A percentile compares a stretch with the other conserved stretches of the same genome.
phyloP scores from a whole-genome alignment of 2,113 vertebrate genomes.

The Diadophis punctatus region DNA sequence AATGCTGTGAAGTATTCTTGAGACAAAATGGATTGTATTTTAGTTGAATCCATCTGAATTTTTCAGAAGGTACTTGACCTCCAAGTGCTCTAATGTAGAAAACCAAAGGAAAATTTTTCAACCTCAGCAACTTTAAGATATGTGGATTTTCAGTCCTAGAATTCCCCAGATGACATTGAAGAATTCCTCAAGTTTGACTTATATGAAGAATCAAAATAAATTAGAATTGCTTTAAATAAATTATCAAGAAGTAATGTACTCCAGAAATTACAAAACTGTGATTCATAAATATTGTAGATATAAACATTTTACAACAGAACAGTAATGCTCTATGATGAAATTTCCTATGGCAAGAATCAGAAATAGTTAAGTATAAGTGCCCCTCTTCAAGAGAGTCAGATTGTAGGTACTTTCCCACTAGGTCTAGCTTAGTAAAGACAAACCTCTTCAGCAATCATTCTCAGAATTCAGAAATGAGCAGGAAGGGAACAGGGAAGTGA shows the following conservation, averaged over 20 bases:
- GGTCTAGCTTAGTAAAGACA: not conserved
- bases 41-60: not conserved
- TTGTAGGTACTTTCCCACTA: not conserved
- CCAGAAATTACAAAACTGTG: not conserved
- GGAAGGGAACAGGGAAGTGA: not conserved
- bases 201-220: not conserved
- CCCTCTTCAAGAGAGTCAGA: not conserved
- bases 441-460: not conserved
- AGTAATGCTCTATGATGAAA: not conserved
- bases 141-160: not conserved
- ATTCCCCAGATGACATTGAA: not conserved
- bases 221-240: not conserved
- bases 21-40: not conserved
- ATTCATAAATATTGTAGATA: not conserved
- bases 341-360: not conserved
- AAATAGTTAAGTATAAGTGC: not conserved
- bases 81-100: not conserved
- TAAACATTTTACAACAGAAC: not conserved
- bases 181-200: not conserved
- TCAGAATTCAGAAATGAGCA: not conserved
- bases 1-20: not conserved
- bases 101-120: not conserved
- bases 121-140: not conserved
- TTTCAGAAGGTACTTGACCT: not conserved
- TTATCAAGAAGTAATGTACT: not conserved